Conservation (phyloP, 2,888 invertebrate genomes). For the Augiades crinisus region DNA sequence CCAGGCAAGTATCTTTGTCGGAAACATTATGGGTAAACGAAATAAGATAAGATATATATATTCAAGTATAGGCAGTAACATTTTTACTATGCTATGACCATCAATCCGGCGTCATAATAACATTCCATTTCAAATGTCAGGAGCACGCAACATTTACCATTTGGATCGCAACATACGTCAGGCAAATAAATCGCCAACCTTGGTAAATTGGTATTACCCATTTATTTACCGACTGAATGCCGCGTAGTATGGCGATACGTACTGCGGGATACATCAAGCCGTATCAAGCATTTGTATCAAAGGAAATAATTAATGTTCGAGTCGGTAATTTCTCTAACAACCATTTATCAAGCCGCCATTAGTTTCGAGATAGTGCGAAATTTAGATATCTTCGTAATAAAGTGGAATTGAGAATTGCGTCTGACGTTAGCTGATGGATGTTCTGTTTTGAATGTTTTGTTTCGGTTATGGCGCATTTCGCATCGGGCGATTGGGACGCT, state of each 20-base stretch:
- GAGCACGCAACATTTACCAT: neutral
- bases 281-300: slow-evolving; percentile 44
- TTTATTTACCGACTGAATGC: slow-evolving; percentile 13
- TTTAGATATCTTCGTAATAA: slow-evolving; percentile 23
- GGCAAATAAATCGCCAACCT: slow-evolving; percentile 13
- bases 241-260: slow-evolving; percentile 7
- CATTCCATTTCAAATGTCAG: neutral
- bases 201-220: slow-evolving; percentile 9
- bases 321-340: slow-evolving; percentile 32
- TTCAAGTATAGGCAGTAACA: too few species aligned
- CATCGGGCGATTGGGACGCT: too few species aligned
- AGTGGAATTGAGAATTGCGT: slow-evolving; percentile 15
- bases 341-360: slow-evolving; percentile 34
- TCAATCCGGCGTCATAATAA: too few species aligned
- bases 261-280: slow-evolving; percentile 31
- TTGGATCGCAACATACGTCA: neutral
- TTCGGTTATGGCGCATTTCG: neutral
- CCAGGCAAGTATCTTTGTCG: too few species aligned
- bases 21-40: too few species aligned
- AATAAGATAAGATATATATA: too few species aligned
- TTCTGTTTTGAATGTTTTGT: slow-evolving; percentile 6
- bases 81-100: too few species aligned
- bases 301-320: slow-evolving; percentile 40
- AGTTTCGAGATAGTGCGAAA: slow-evolving; percentile 28
- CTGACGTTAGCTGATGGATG: slow-evolving; percentile 19